Conservation (phyloP, 2,888 invertebrate genomes). For the Carpatolechia fugitivella region DNA sequence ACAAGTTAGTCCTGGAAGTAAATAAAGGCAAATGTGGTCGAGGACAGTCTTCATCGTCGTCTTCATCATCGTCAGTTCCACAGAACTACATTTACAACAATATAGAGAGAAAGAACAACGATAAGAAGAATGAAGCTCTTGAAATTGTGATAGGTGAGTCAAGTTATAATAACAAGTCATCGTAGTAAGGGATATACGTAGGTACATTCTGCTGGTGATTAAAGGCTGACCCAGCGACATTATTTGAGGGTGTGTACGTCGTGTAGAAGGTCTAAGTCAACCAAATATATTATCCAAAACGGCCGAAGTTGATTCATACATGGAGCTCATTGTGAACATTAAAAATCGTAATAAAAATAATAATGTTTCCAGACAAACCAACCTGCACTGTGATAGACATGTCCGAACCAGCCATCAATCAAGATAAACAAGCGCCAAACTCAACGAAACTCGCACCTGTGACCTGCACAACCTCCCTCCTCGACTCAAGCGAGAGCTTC, state of each 20-base stretch:
- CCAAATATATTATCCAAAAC: too few relatives aligned
- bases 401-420: constrained; percentile 60
- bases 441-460: constrained; percentile 68
- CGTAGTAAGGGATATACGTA: too few relatives aligned
- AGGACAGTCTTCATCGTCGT: constrained; percentile 56
- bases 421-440: constrained; percentile 61
- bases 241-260: too few relatives aligned
- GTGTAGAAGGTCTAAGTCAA: too few relatives aligned
- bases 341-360: too few relatives aligned
- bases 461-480: constrained; percentile 85
- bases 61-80: constrained; percentile 59
- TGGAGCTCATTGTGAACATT: too few relatives aligned
- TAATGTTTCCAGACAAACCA: constrained; percentile 70
- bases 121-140: constrained; percentile 59
- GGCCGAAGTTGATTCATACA: too few relatives aligned
- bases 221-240: too few relatives aligned
- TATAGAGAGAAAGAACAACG: constrained; percentile 77
- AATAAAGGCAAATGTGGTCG: constrained; percentile 87
- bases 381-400: constrained; percentile 76
- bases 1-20: constrained; percentile 90
- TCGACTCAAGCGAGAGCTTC: constrained; percentile 86
- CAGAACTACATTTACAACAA: constrained; percentile 68
- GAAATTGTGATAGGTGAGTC: constrained; percentile 60
- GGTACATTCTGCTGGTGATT: too few relatives aligned
- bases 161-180: too few relatives aligned